Evolutionary conservation across 2,888 invertebrate species (phyloP), one percentile per base, ranked within the genome.

Genomic region (Himalopsyche japonica): DNA sequence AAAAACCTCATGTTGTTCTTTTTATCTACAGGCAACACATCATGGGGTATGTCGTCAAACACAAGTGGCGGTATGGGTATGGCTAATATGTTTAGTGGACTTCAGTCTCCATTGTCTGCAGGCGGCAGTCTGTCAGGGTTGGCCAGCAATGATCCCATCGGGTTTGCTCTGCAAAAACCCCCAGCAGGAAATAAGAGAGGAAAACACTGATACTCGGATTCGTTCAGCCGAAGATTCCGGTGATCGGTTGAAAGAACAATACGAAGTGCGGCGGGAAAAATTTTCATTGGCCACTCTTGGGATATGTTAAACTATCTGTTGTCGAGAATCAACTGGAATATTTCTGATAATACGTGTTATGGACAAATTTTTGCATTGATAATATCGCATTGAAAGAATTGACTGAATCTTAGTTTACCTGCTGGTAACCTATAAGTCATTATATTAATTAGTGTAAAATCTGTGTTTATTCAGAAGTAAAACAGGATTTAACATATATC

Each of bases 131-230:
- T 1, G 88, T 90, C 2, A 88, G 88, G 6, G 88, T 88, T 78
- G 87, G 82, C 80, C 1, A 27, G 89, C n/a, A 88, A 88, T 7
- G 87, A 88, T 48, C 85, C 87, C n/a, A 88, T 89, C 47, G 89
- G 89, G 88, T 95, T 95, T 90, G 94, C 95, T 88, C 92, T 95
- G 70, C 95, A 95, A 90, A 95, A 95, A 88, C 95, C 95, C 37
- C 95, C 95, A 34, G 89, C 91, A 48, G 93, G 94, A 81, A 93
- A 92, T 85, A 96, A 96, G 89, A 91, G 95, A 86, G 94, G 94
- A 85, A 95, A 95, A 88, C 94, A 95, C 91, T 94, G 92, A 93
- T 91, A 82, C 79, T 30, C 79, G 64, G 77, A 81, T 70, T 78
- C 79, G 10, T 81, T 81, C 84, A 81, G 81, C 78, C 81, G 84